Base-by-base conservation (phyloP, 1,140 invertebrate species). In the Drosophila virilis region DNA sequence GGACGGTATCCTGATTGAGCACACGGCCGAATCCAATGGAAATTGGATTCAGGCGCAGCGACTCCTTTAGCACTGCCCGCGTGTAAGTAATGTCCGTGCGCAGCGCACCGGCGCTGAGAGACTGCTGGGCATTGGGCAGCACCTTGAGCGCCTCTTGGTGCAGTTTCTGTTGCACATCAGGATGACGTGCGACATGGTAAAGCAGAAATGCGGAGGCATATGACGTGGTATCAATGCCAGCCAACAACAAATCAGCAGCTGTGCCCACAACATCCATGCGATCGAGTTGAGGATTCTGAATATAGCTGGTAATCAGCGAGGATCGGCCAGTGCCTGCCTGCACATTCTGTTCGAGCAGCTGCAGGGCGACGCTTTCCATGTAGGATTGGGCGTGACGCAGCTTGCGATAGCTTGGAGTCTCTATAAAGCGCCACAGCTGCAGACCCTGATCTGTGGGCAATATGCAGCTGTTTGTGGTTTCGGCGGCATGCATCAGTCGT, bases 171-270 rank as follows among this genome's bases (percentile, higher is more conserved):
- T 98, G 98, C n/a, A 93, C 93, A n/a, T 94, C 78, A 13, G 93
- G 93, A 94, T 98, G 96, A 8, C 86, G 94, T 1, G 96, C 95
- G 33, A 99, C 92, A 85, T 98, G 95, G 89, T 98, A 98, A 4
- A 99, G 88, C 6, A 95, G 93, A 92, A 97, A 98, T 33, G 96
- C 94, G 6, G 95, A 94, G 1, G 95, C 94, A 89, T 97, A 98
- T 0, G 97, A 94, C 3, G 97, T 97, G 57, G 97, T 98, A 92
- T 98, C 97, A 40, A 98, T 95, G 51, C 97, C 97, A 35, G 96
- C 97, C 68, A 98, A 93, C 6, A 98, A 88, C 90, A 97, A 94
- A 92, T 98, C 97, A 33, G 96, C 95, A 28, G 96, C 94, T 93
- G 97, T 95, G 54, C 96, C 96, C 22, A 96, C 93, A 7, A 98